A percentile compares a stretch with the other conserved stretches of the same genome.
Evolutionary conservation across 2,888 invertebrate species (phyloP).

Genomic region (Drosophila niveifrons): DNA sequence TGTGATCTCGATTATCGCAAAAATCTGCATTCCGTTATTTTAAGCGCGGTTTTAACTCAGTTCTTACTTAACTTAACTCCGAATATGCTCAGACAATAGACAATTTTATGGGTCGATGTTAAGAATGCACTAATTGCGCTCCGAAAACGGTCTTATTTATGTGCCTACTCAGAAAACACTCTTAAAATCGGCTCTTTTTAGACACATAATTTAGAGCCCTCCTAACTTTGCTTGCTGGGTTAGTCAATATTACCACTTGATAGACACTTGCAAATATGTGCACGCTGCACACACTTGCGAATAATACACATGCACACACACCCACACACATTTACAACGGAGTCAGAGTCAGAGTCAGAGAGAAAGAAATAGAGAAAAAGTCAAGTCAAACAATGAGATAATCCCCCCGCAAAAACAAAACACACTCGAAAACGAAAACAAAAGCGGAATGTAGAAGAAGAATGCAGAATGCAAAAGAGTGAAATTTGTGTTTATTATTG

Average conservation of each 20-base stretch:
- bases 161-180: too few species aligned
- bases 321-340: conserved; percentile 4
- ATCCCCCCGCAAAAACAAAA: neutral
- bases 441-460: neutral
- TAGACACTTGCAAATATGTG: conserved; percentile 46
- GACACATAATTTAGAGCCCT: too few species aligned
- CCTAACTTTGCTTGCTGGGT: too few species aligned
- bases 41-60: too few species aligned
- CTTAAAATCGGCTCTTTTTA: too few species aligned
- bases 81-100: too few species aligned
- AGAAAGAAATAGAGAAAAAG: conserved; percentile 8
- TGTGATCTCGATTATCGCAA: too few species aligned
- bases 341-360: neutral
- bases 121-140: too few species aligned
- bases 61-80: too few species aligned
- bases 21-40: too few species aligned
- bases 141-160: too few species aligned
- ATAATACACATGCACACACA: neutral
- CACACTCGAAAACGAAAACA: conserved; percentile 1
- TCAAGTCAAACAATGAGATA: conserved; percentile 11
- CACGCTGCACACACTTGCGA: conserved; percentile 20
- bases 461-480: neutral
- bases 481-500: conserved; percentile 9
- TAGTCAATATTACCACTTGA: conserved; percentile 58
- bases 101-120: too few species aligned